Evolutionary conservation across 2,888 invertebrate species (phyloP).

Genomic region (Spilarctia lutea): DNA sequence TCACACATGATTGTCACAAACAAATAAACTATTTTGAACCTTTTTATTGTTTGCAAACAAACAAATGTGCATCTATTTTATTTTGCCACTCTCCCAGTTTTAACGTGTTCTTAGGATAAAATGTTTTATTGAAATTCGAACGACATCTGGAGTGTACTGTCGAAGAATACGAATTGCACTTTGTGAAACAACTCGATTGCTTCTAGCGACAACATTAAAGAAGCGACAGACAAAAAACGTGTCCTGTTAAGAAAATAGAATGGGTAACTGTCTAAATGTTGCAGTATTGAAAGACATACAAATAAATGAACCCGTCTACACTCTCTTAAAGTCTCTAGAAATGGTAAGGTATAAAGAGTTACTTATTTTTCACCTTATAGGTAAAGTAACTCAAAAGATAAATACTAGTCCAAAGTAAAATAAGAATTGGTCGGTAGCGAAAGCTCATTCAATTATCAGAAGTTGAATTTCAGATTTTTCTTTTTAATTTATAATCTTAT

Average conservation of each 20-base stretch:
- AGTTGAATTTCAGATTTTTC: too few species aligned
- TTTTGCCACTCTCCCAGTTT: slow-evolving; percentile 2
- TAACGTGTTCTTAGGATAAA: slow-evolving; percentile 15
- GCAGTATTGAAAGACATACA: neutral
- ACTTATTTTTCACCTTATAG: too few species aligned
- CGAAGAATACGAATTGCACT: slow-evolving; percentile 37
- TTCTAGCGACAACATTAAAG: slow-evolving; percentile 28
- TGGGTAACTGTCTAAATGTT: neutral
- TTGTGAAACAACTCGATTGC: slow-evolving; percentile 33
- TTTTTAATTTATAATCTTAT: too few species aligned
- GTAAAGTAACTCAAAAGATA: too few species aligned
- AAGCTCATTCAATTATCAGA: too few species aligned
- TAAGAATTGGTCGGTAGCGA: too few species aligned
- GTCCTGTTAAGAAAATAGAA: slow-evolving; percentile 9
- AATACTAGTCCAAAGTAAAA: too few species aligned
- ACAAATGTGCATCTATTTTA: slow-evolving; percentile 1
- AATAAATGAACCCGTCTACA: neutral
- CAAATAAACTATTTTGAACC: neutral
- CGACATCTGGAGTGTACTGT: slow-evolving; percentile 33
- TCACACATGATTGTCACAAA: neutral
- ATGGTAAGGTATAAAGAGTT: too few species aligned
- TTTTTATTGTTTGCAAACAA: slow-evolving; percentile 11
- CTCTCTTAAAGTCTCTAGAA: neutral
- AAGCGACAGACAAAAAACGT: slow-evolving; percentile 8
- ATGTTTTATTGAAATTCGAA: slow-evolving; percentile 22